phyloP scores from a whole-genome alignment of 2,888 invertebrate genomes.

The Trypoxylon attenuatum region DNA sequence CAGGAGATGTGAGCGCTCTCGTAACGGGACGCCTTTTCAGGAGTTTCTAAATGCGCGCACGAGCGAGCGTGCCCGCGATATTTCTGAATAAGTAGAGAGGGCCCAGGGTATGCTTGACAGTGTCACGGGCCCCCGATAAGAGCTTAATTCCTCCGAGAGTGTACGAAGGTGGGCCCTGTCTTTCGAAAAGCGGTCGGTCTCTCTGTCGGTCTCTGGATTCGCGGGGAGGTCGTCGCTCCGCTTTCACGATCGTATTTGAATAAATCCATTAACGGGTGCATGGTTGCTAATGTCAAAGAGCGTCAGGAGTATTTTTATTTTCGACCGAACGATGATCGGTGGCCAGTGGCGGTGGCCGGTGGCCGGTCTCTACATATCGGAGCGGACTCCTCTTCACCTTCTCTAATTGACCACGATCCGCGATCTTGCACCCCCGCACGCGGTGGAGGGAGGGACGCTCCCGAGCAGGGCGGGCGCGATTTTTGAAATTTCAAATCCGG shows the following conservation, averaged over 20 bases:
- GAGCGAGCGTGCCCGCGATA: slow-evolving; percentile 15
- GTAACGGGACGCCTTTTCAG: slow-evolving; percentile 15
- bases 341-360: slow-evolving; percentile 34
- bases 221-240: neutral
- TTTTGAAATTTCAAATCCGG: slow-evolving; percentile 75
- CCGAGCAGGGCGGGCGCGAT: slow-evolving; percentile 58
- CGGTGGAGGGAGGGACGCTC: slow-evolving; percentile 5
- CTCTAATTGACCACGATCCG: slow-evolving; percentile 73
- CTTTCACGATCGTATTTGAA: slow-evolving; percentile 29
- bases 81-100: slow-evolving; percentile 9
- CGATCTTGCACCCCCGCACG: slow-evolving; percentile 59
- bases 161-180: too few species aligned
- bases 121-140: neutral
- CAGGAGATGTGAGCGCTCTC: slow-evolving; percentile 1
- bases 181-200: too few species aligned
- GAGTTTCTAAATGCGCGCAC: slow-evolving; percentile 27
- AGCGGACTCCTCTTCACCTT: slow-evolving; percentile 43
- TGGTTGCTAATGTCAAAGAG: slow-evolving; percentile 24
- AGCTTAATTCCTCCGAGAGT: neutral
- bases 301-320: slow-evolving; percentile 7
- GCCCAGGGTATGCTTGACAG: neutral
- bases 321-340: slow-evolving; percentile 38
- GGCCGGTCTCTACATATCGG: too few species aligned
- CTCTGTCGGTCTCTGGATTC: neutral
- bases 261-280: slow-evolving; percentile 38